Base-by-base conservation (phyloP, 1,140 invertebrate genomes). In the Sitodiplosis mosellana region DNA sequence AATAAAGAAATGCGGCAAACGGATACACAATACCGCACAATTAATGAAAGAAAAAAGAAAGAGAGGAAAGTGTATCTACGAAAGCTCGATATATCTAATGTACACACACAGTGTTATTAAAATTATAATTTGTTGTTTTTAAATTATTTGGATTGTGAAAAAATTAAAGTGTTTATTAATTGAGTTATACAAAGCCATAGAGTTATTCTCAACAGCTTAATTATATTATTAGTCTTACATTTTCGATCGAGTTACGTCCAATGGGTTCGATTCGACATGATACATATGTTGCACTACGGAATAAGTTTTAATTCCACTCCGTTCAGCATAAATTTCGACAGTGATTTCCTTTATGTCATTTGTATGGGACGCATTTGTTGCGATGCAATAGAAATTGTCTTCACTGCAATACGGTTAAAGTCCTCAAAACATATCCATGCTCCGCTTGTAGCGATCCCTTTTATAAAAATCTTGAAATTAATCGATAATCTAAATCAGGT, bases 361-460 rank as follows among this genome's bases (percentile, higher is more conserved):
- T 84, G 68, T 46, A 87, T 86, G 51, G 75, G 80, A 14, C 87
- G 59, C 50, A 87, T 86, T 67, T 93, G 87, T 61, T 87, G 83
- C 0, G 83, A 83, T 0, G 87, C 76, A 0, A 87, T 83, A 0
- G 82, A 86, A 0, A 88, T 57, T 4, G 87, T 83, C 68, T 92
- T 88, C 41, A 92, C 69, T 52, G 93, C 88, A 52, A 95, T 91
- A n/a, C 84, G 69, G 61, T 94, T 94, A 59, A 95, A 94, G 66
- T 94, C 90, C 56, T 95, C 90, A 57, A 95, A 92, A 60, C 90
- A 94, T 0, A 83, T 86, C 88, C 89, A 93, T 0, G 89, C 87
- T 0, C 90, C 91, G 15, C 73, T 84, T 5, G 86, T 80, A 7
- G 89, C 86, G 2, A 93, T 60, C 18, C 89, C 89, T 64, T 84